Evolutionary conservation across 2,797 vertebrate species (phyloP).

Genomic region (Erpetoichthys calabaricus): DNA sequence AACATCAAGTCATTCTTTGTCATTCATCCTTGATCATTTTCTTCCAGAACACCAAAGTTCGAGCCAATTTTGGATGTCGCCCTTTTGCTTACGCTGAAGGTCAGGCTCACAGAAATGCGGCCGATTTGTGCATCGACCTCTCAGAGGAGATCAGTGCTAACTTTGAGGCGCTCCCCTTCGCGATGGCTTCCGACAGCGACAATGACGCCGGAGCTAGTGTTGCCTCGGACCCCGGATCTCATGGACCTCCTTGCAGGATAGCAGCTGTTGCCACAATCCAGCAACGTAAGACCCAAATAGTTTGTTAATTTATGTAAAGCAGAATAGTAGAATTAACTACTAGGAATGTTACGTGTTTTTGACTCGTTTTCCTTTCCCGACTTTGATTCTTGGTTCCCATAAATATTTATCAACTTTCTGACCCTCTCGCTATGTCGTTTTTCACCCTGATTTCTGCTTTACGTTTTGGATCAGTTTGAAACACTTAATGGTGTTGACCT

Average conservation of each 20-base stretch:
- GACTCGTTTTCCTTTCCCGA: too few relatives aligned
- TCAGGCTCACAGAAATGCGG: conserved; percentile 90
- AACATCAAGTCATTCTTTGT: too few relatives aligned
- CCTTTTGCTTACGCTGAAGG: conserved; percentile 87
- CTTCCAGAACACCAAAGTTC: conserved; percentile 84
- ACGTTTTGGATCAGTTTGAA: too few relatives aligned
- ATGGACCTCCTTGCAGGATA: conserved; percentile 87
- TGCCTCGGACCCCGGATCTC: conserved; percentile 82
- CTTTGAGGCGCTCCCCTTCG: conserved; percentile 94
- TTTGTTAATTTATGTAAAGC: not conserved
- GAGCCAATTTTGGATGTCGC: conserved; percentile 85
- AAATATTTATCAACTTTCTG: too few relatives aligned
- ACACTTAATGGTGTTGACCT: too few relatives aligned
- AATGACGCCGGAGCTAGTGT: conserved; percentile 92
- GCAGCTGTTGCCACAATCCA: conserved; percentile 78
- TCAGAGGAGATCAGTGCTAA: conserved; percentile 97
- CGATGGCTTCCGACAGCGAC: conserved; percentile 96
- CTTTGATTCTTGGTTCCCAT: too few relatives aligned
- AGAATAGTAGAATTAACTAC: not conserved
- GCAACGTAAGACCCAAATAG: conserved; percentile 59
- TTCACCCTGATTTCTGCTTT: too few relatives aligned
- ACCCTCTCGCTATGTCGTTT: too few relatives aligned
- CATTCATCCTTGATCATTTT: conserved; percentile 5
- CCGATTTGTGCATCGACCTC: conserved; percentile 84
- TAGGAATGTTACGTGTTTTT: too few relatives aligned